Evolutionary conservation across 2,797 vertebrate genomes (phyloP), one percentile per base, ranked within the genome.

Genomic region (Taeniopygia guttata): DNA sequence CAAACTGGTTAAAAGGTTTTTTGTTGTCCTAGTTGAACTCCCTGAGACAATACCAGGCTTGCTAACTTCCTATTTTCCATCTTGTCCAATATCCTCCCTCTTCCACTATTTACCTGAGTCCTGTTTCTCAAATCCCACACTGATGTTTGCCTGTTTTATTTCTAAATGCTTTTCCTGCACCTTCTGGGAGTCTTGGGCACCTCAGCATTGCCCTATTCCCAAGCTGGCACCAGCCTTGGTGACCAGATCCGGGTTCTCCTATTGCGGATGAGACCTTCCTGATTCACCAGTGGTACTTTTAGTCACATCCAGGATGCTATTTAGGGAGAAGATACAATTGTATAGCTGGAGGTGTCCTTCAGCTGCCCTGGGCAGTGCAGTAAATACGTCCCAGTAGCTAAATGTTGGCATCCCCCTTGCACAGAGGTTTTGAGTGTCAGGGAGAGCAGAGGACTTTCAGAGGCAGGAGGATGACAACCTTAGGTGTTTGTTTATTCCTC

Each of bases 151-250:
- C 56, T 77, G 25, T 64, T 81, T 22, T 46, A 29, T 58, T 64
- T 56, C 68, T 49, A 34, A 43, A 49, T 25, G 21, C 21, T 67
- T 80, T 80, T 63, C 32, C 72, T 43, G 38, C 45, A 23, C 27
- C 13, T 11, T 16, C 8, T 27, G 9, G 5, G 10, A 91, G 40
- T 77, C 66, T 27, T 5, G 25, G 81, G 38, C 18, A 60, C 49
- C 22, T 59, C 22, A 32, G 51, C 10, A 16, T 15, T 48, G 16
- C 40, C 26, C 26, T 9, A 2, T 79, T 89, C 60, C 68, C 82
- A 74, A 23, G 32, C 29, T 59, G 49, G 55, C n/a, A 30, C 32
- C 36, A 55, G 32, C 51, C 36, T 58, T 48, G 0, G 0, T 36
- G 49, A 46, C 49, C 54, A 58, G 54, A 42, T 36, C 30, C 5